Base-by-base conservation (phyloP, 2,113 vertebrate genomes). In the Uropsilus gracilis region DNA sequence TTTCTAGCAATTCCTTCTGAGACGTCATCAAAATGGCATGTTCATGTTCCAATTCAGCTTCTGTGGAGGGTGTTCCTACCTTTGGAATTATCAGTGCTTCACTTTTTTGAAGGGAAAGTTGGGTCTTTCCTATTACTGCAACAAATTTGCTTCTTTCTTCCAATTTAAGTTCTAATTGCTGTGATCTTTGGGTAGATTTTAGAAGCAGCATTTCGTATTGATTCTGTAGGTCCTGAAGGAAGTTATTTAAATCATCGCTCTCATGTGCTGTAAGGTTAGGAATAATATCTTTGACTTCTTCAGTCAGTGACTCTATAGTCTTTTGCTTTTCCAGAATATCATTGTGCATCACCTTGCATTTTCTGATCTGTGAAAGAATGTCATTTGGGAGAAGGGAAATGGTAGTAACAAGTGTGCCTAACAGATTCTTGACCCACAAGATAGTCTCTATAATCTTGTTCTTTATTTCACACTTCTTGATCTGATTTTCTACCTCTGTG, bases 331-430 rank as follows among this genome's bases (percentile, higher is more conserved):
- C 97, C 28, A 98, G 95, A 94, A 99, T 95, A 63, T 98, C 98
- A 2, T 97, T 98, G 6, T 98, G 99, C 46, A 98, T 85, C 86
- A 98, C 98, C 96, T 99, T 98, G 50, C 99, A 98, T 63, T 96
- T 98, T 97, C 97, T 96, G 91, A 99, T 99, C 96, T 99, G 99
- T 34, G 97, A 97, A 83, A 98, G 97, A 63, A 99, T 98, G 75
- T 98, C 98, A 42, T 98, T 98, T 1, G 99, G 99, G 22, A 99
- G 98, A 93, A 99, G 98, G 13, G 99, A 97, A 61, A 98, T 97
- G 78, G 98, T 98, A 92, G 90, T 96, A 50, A 93, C 95, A 5
- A 98, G 97, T 64, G 98, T 97, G 3, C 98, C 98, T 81, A 98
- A 94, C 2, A 97, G 98, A 92, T 98, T 98, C 95, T 97, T 99